Percentiles rank a stretch among this genome's conserved stretches.
Conservation (phyloP, 2,797 vertebrate genomes). For the Sebastolobus altivelis region DNA sequence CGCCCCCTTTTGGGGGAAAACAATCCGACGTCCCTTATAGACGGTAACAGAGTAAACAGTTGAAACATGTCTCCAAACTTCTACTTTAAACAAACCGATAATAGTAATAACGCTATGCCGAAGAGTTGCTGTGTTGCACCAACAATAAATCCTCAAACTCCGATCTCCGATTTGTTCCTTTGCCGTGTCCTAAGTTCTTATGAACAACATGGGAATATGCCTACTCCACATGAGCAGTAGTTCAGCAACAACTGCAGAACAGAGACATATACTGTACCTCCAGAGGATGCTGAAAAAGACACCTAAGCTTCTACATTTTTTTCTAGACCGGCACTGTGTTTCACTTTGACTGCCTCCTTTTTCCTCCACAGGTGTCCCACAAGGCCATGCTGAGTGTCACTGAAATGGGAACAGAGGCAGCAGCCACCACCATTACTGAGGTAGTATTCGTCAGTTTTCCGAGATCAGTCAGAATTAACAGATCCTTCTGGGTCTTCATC, state of each 20-base stretch:
- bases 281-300: neutral
- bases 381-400: conserved; percentile 1
- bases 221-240: neutral
- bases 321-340: neutral
- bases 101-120: no score
- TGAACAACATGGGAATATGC: neutral
- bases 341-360: neutral
- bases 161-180: no score
- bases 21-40: no score
- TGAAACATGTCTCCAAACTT: no score
- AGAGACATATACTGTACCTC: neutral
- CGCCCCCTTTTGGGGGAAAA: no score
- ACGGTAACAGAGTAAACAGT: no score
- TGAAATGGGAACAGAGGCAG: conserved; percentile 7
- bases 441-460: accelerated
- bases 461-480: neutral
- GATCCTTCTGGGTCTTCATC: conserved; percentile 69
- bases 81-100: no score
- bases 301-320: neutral
- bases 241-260: neutral
- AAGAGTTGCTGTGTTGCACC: no score
- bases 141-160: no score
- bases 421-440: accelerated
- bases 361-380: neutral
- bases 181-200: neutral